Percentiles rank a stretch among this genome's conserved stretches.
Conservation (phyloP, 2,888 invertebrate species). For the Drymonia ruficornis region DNA sequence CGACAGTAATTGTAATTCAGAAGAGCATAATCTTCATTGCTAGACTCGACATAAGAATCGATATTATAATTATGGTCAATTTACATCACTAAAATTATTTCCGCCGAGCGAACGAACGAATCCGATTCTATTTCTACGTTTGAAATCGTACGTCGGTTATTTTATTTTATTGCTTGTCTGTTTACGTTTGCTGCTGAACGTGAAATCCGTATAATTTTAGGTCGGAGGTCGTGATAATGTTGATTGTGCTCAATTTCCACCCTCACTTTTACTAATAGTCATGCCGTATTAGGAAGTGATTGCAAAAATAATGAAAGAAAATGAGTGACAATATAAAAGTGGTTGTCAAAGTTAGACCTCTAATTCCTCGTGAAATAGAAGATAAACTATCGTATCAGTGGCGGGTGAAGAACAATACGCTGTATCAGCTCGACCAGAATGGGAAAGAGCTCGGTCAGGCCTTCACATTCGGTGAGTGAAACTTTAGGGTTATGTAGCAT, state of each 20-base stretch:
- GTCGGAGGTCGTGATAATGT: slow-evolving; percentile 18
- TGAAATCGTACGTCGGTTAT: slow-evolving; percentile 67
- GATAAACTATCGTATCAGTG: slow-evolving; percentile 85
- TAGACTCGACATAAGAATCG: not conserved
- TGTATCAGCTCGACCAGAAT: slow-evolving; percentile 84
- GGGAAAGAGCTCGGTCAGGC: slow-evolving; percentile 59
- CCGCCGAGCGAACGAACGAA: slow-evolving; percentile 10
- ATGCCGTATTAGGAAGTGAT: slow-evolving; percentile 27
- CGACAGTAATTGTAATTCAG: no score
- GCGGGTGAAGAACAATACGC: slow-evolving; percentile 85
- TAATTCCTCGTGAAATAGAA: slow-evolving; percentile 87
- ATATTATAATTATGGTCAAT: not conserved
- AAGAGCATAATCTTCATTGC: no score
- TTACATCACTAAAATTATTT: not conserved
- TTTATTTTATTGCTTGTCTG: slow-evolving; percentile 40
- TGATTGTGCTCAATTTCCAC: slow-evolving; percentile 21
- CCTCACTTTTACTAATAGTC: slow-evolving; percentile 25
- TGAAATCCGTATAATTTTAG: slow-evolving; percentile 5
- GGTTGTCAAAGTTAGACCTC: slow-evolving; percentile 89
- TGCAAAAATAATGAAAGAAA: slow-evolving; percentile 46
- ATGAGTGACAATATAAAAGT: slow-evolving; percentile 90
- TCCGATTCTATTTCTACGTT: slow-evolving; percentile 45
- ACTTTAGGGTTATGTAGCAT: slow-evolving; percentile 36
- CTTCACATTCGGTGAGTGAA: slow-evolving; percentile 72
- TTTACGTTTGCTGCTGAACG: slow-evolving; percentile 24